Evolutionary conservation across 2,113 vertebrate species (phyloP), one percentile per base, ranked within the genome.

Genomic region (Egretta garzetta): DNA sequence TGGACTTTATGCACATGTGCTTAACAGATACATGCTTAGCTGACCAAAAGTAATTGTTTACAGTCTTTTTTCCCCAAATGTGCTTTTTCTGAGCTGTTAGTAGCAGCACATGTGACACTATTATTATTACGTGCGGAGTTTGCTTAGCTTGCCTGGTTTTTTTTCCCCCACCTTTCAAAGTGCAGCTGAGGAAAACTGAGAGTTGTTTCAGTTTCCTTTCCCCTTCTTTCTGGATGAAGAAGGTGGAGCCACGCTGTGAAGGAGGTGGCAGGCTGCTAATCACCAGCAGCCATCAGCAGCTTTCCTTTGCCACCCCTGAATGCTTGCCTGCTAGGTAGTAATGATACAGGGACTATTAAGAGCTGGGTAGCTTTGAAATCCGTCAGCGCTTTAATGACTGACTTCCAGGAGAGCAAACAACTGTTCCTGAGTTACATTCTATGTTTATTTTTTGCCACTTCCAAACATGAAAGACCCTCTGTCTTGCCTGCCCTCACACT

Each of bases 141-240:
- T 86, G 41, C 93, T 74, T 88, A 58, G 23, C 43, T 94, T 85
- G 13, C 49, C 43, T 47, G 11, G 81, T 23, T 71, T 80, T 43
- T 80, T 43, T 11, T 9, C 13, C n/a, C n/a, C 9, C 0, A 0
- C 8, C 43, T 77, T 71, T 90, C 72, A n/a, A 79, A 93, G 43
- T 17, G 12, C 56, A 68, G 50, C 86, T 79, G 47, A 41, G 0
- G 1, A 37, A 52, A 95, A 55, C 33, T 8, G 11, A 79, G 47
- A 15, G 41, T 45, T 70, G 12, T 87, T 96, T 95, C 28, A 11
- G 53, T 95, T 96, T 53, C 52, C 19, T 49, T 97, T 84, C 47
- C 33, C n/a, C 8, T 55, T 80, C 11, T 58, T 67, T 80, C 70
- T 52, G 41, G 12, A 5, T 35, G 30, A 73, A 80, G 59, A 74